Percentiles rank a stretch among this genome's conserved stretches.
Conservation (phyloP, 2,888 invertebrate species). For the Eurytoma californica region DNA sequence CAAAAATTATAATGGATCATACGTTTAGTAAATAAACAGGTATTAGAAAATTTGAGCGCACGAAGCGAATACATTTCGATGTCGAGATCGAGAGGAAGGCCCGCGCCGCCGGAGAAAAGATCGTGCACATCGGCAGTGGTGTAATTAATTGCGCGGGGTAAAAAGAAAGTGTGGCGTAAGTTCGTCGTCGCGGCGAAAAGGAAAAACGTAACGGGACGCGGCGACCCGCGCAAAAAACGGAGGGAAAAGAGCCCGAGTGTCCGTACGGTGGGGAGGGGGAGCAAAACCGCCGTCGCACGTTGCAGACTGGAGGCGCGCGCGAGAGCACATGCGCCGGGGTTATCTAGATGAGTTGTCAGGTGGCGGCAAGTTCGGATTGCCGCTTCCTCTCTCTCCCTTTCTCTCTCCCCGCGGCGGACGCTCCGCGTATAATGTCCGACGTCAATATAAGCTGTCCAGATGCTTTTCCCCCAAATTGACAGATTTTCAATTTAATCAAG, state of each 20-base stretch:
- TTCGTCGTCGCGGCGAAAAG: neutral
- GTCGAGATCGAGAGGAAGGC: slow-evolving; percentile 18
- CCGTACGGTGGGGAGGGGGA: neutral
- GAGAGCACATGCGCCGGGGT: slow-evolving; percentile 58
- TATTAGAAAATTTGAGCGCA: no score
- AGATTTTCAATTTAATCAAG: slow-evolving; percentile 75
- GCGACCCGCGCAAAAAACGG: neutral
- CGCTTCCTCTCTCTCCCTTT: slow-evolving; percentile 51
- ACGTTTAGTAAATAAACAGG: no score
- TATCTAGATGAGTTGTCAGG: slow-evolving; percentile 71
- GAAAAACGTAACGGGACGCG: neutral
- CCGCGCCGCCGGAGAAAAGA: slow-evolving; percentile 16
- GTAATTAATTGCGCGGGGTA: slow-evolving; percentile 51
- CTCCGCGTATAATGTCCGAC: slow-evolving; percentile 69
- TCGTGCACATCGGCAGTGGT: slow-evolving; percentile 33
- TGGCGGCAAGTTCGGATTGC: slow-evolving; percentile 66
- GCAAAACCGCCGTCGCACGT: slow-evolving; percentile 7
- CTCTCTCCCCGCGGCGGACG: slow-evolving; percentile 22
- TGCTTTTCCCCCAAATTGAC: slow-evolving; percentile 69
- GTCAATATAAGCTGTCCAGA: slow-evolving; percentile 73
- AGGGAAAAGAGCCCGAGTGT: slow-evolving; percentile 5
- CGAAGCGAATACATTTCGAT: slow-evolving; percentile 50
- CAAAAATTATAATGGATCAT: no score
- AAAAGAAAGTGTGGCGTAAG: slow-evolving; percentile 50
- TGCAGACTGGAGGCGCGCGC: neutral